A percentile compares a stretch with the other conserved stretches of the same genome.
These are phyloP conservation scores for Cerceris rybyensis DNA, from an alignment of 2,888 invertebrate species.

Conservation along the genomic window DNA sequence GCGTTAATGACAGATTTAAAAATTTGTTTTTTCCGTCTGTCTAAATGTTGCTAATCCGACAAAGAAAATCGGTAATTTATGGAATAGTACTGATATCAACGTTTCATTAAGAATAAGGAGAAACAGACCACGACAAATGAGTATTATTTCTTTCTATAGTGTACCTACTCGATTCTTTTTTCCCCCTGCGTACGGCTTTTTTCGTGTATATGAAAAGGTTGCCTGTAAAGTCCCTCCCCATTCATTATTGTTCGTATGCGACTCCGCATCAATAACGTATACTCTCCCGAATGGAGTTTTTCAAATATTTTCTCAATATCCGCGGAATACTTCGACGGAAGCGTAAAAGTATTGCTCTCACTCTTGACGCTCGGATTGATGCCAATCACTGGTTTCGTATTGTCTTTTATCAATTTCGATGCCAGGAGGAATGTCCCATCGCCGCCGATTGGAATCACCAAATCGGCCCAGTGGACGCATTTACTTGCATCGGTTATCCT, in stretches of 20 bases:
- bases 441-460: constrained; percentile 92
- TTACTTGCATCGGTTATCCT: constrained; percentile 85
- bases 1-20: no score
- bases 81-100: background rate
- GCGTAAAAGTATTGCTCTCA: constrained; percentile 13
- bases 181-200: constrained; percentile 47
- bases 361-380: constrained; percentile 43
- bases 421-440: constrained; percentile 97
- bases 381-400: constrained; percentile 49
- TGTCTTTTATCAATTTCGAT: constrained; percentile 83
- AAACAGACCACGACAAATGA: background rate
- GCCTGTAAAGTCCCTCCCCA: constrained; percentile 50
- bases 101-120: background rate
- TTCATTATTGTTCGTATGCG: constrained; percentile 58
- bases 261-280: constrained; percentile 55
- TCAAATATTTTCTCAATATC: constrained; percentile 53
- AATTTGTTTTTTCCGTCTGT: no score
- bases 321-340: constrained; percentile 27
- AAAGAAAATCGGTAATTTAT: background rate
- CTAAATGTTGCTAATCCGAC: no score
- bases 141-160: background rate
- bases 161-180: constrained; percentile 48
- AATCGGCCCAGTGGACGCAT: constrained; percentile 93
- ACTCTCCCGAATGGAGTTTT: constrained; percentile 41
- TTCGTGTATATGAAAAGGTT: constrained; percentile 53